Conservation (phyloP, 1,140 invertebrate species). For the Copidosoma floridanum region DNA sequence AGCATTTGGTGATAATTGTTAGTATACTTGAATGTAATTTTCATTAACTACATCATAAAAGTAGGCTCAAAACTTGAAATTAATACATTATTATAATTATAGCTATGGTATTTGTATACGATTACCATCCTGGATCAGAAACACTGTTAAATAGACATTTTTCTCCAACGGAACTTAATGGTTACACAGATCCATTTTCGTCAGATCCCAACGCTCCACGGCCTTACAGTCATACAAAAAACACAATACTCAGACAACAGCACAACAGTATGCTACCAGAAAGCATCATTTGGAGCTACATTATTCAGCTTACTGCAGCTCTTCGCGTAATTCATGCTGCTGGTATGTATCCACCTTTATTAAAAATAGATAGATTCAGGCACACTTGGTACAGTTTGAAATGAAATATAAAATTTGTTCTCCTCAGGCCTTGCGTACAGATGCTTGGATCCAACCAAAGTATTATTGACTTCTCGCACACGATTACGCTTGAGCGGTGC, state of each 20-base stretch:
- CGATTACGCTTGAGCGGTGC: constrained; percentile 78
- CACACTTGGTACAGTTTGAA: too few relatives aligned
- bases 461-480: constrained; percentile 73
- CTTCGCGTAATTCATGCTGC: constrained; percentile 87
- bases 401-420: too few relatives aligned
- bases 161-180: constrained; percentile 66
- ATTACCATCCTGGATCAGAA: constrained; percentile 88
- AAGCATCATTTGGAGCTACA: constrained; percentile 89
- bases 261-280: constrained; percentile 80
- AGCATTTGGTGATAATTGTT: constrained; percentile 93
- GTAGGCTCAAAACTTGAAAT: too few relatives aligned
- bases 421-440: constrained; percentile 65
- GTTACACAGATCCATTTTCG: constrained; percentile 79
- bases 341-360: constrained; percentile 44
- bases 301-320: constrained; percentile 94
- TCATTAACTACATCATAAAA: too few relatives aligned
- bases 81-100: constrained; percentile 42
- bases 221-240: constrained; percentile 82
- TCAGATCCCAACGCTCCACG: constrained; percentile 78
- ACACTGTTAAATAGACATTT: constrained; percentile 87
- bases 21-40: constrained; percentile 49
- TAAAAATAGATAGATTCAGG: too few relatives aligned
- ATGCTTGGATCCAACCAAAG: constrained; percentile 88
- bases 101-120: constrained; percentile 96
- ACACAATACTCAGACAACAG: constrained; percentile 69